Base-by-base conservation (phyloP, 1,140 invertebrate species). In the Bathynomus jamesi region DNA sequence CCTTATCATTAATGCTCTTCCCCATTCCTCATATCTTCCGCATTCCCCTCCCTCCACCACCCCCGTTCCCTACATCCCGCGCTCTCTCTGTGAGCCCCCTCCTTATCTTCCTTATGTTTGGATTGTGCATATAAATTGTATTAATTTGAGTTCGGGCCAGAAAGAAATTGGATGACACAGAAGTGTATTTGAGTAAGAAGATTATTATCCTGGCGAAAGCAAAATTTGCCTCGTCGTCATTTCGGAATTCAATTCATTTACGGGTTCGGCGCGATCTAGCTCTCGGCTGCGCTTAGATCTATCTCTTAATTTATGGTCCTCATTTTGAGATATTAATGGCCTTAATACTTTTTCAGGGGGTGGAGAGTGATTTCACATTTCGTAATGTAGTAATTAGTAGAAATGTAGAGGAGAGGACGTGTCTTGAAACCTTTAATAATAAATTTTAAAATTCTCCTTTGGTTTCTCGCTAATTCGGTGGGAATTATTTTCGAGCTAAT, bases 111-210 rank as follows among this genome's bases (percentile, higher is more conserved):
- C 40, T 53, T 53, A 53, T 53, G 40, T 53, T 53, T 53, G 40
- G 40, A 53, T 53, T 53, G 40, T 53, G 40, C 40, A 53, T 53
- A 53, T 53, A 53, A 53, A 53, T 53, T 53, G 40, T 53, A 53
- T 53, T 53, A 53, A 53, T 53, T 53, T 53, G 40, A 53, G 40
- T 53, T 53, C 40, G 40, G 40, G 40, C 40, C 40, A 53, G 40
- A 53, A 53, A 53, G 40, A 53, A 53, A 53, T 53, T 53, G 40
- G 40, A 53, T 53, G 40, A 53, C 40, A 53, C 40, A 53, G 40
- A 53, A 53, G 40, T 53, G 40, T 53, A 53, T 53, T 53, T 53
- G 40, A 21, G 21, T 53, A 53, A 53, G 40, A 21, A 53, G 40
- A 53, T 53, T 53, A 53, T 53, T 53, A 53, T 53, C 40, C 40